These are phyloP conservation scores for Latheticus oryzae DNA, from an alignment of 2,888 invertebrate genomes.

Conservation along the genomic window DNA sequence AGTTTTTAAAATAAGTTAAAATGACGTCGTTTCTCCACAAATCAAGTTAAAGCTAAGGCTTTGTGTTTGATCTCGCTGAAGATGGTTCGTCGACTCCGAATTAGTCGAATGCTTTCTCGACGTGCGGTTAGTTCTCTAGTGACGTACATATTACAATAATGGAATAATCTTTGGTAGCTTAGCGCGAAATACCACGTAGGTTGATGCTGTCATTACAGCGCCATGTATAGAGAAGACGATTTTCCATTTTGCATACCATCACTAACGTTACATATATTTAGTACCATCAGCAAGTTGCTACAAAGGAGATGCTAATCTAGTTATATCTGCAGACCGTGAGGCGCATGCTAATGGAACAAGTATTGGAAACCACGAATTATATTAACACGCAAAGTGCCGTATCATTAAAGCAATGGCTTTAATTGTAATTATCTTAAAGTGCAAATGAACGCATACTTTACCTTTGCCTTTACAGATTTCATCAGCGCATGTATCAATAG, in stretches of 20 bases:
- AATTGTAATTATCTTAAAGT: constrained; percentile 55
- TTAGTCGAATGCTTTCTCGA: constrained; percentile 26
- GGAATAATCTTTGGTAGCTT: constrained; percentile 52
- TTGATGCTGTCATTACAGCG: constrained; percentile 42
- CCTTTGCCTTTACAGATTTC: constrained; percentile 21
- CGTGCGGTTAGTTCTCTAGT: constrained; percentile 29
- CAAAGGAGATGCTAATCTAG: constrained; percentile 59
- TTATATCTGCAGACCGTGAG: constrained; percentile 58
- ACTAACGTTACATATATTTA: constrained; percentile 39
- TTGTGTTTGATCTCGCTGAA: constrained; percentile 17
- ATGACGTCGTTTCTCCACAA: constrained; percentile 4
- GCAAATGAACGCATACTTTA: constrained; percentile 51
- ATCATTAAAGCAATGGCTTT: constrained; percentile 58
- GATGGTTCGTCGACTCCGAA: constrained; percentile 28
- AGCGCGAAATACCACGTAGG: constrained; percentile 40
- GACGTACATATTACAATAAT: constrained; percentile 48
- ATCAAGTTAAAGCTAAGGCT: constrained; percentile 8
- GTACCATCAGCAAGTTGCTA: constrained; percentile 41
- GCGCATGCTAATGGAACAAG: constrained; percentile 59
- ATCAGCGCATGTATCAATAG: constrained; percentile 10
- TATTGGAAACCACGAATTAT: constrained; percentile 63
- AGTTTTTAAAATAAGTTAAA: too few species aligned
- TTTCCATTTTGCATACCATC: constrained; percentile 38
- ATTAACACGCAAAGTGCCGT: constrained; percentile 62
- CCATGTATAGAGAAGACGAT: constrained; percentile 38